Evolutionary conservation across 2,113 vertebrate species (phyloP).

Genomic region (Numenius arquata): DNA sequence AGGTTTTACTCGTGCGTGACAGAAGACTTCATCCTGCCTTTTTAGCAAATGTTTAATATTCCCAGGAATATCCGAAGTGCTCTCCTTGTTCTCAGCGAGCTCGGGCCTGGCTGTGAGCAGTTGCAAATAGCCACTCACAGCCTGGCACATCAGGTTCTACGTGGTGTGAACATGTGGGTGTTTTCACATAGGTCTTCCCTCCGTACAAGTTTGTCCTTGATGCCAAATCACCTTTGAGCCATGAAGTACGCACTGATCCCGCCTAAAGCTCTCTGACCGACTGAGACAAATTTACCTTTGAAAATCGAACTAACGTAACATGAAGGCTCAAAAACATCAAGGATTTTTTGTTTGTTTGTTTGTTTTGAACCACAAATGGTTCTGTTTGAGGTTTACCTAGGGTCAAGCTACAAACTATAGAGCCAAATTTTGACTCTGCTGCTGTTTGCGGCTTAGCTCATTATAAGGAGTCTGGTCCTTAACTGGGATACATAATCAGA

Average conservation of each 20-base stretch:
- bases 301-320: background rate
- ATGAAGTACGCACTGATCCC: background rate
- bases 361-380: slow-evolving; percentile 19
- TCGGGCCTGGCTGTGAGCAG: background rate
- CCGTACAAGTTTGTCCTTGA: background rate
- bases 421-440: background rate
- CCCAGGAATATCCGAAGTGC: background rate
- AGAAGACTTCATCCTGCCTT: background rate
- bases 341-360: slow-evolving; percentile 21
- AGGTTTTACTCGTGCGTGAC: background rate
- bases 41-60: slow-evolving; percentile 9
- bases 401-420: background rate
- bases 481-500: slow-evolving; percentile 22
- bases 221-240: background rate
- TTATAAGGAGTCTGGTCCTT: background rate
- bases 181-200: background rate
- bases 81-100: background rate
- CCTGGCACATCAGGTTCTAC: background rate
- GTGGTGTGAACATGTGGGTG: background rate
- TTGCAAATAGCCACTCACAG: background rate
- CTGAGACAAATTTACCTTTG: slow-evolving; percentile 26
- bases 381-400: slow-evolving; percentile 33
- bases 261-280: background rate
- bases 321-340: slow-evolving; percentile 35
- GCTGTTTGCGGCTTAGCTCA: background rate